phyloP scores from a whole-genome alignment of 2,113 vertebrate genomes.

The Ginglymostoma cirratum region DNA sequence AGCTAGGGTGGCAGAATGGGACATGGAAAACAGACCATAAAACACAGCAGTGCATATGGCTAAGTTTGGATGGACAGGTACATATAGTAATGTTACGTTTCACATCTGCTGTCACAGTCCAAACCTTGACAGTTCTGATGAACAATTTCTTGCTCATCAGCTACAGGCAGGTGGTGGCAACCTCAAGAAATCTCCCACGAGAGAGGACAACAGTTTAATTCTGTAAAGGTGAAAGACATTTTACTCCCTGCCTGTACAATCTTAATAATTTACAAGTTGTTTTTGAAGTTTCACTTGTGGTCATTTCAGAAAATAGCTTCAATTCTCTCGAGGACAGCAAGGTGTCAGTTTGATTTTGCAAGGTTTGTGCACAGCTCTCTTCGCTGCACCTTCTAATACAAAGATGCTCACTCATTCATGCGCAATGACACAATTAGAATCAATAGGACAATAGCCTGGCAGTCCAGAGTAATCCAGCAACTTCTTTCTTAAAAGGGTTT shows the following conservation, averaged over 20 bases:
- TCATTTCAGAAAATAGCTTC: background rate
- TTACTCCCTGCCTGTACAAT: background rate
- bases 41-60: background rate
- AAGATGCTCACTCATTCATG: background rate
- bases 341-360: background rate
- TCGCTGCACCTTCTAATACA: background rate
- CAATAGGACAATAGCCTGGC: background rate
- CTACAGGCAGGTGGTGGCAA: background rate
- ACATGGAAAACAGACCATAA: background rate
- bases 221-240: background rate
- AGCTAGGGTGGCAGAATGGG: background rate
- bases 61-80: background rate
- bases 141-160: background rate
- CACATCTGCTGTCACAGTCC: background rate
- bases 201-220: background rate
- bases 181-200: background rate
- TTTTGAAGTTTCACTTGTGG: background rate
- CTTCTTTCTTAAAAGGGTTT: background rate
- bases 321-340: background rate
- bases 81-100: background rate
- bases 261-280: background rate
- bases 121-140: background rate
- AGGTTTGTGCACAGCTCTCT: background rate
- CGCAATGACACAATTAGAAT: background rate
- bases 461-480: background rate